Conservation (phyloP, 2,888 invertebrate species). For the Zhuqinia jingwanae region DNA sequence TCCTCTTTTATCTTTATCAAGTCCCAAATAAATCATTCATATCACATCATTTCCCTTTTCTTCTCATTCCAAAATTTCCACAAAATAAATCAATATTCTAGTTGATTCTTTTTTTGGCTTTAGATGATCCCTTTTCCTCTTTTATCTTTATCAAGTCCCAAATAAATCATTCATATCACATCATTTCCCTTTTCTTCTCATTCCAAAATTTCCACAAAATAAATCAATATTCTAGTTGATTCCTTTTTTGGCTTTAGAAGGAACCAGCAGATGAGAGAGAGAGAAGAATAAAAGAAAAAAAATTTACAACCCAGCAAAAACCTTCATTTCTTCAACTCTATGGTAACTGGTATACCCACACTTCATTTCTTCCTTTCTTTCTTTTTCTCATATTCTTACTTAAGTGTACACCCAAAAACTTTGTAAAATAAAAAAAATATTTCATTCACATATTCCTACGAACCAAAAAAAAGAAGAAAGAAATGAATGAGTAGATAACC, state of each 20-base stretch:
- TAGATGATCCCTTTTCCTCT: constrained; percentile 25
- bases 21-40: constrained; percentile 72
- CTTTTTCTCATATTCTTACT: too few species aligned
- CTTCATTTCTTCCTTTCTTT: too few species aligned
- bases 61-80: constrained; percentile 39
- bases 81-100: constrained; percentile 65
- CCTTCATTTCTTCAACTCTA: too few species aligned
- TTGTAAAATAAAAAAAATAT: constrained; percentile 16
- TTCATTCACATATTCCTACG: too few species aligned
- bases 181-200: constrained; percentile 69
- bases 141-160: constrained; percentile 69
- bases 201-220: constrained; percentile 52
- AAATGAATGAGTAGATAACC: not conserved
- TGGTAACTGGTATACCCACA: too few species aligned
- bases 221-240: constrained; percentile 64
- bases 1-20: constrained; percentile 68
- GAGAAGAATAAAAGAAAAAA: too few species aligned
- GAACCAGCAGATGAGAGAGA: not conserved
- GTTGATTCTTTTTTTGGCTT: constrained; percentile 55
- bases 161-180: constrained; percentile 74
- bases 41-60: constrained; percentile 73
- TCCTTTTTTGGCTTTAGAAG: constrained; percentile 44
- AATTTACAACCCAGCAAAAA: too few species aligned
- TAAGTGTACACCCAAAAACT: too few species aligned
- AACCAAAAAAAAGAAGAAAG: not conserved